Percentiles rank a stretch among this genome's conserved stretches.
These are phyloP conservation scores for Lathronympha strigana DNA, from an alignment of 2,888 invertebrate genomes.

Conservation along the genomic window DNA sequence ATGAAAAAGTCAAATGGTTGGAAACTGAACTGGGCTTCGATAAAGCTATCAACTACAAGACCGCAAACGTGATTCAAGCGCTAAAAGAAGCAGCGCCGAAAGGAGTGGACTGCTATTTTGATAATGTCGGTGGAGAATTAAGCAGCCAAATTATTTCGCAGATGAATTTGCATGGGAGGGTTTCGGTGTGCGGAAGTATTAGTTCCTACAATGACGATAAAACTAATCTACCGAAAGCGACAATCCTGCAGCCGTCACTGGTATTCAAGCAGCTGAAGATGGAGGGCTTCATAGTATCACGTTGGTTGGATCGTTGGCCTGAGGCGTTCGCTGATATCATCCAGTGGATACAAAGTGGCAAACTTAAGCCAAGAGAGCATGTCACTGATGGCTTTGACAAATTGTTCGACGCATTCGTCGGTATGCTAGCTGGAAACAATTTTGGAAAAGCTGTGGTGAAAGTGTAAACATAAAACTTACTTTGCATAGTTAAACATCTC, in stretches of 20 bases:
- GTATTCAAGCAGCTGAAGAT: constrained; percentile 81
- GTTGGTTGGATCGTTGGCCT: constrained; percentile 77
- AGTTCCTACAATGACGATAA: constrained; percentile 68
- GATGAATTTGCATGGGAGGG: constrained; percentile 80
- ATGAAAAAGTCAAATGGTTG: constrained; percentile 88
- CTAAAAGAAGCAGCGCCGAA: constrained; percentile 86
- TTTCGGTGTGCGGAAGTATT: constrained; percentile 63
- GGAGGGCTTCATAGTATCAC: constrained; percentile 78
- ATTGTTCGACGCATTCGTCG: constrained; percentile 86
- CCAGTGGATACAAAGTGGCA: constrained; percentile 84
- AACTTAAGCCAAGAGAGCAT: constrained; percentile 85
- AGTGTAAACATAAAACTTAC: constrained; percentile 50
- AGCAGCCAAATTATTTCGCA: constrained; percentile 83
- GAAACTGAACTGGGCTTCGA: constrained; percentile 87
- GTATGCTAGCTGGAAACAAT: constrained; percentile 86
- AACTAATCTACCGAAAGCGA: constrained; percentile 50
- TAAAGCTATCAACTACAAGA: constrained; percentile 89
- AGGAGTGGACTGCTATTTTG: constrained; percentile 90
- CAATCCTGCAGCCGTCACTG: constrained; percentile 76
- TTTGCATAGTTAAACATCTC: neutral
- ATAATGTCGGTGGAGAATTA: constrained; percentile 89
- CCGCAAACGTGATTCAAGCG: constrained; percentile 75
- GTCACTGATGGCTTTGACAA: constrained; percentile 87
- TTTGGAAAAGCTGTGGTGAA: constrained; percentile 88
- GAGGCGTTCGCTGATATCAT: constrained; percentile 82